Evolutionary conservation across 2,888 invertebrate species (phyloP).

Genomic region (Cosmia trapezina): DNA sequence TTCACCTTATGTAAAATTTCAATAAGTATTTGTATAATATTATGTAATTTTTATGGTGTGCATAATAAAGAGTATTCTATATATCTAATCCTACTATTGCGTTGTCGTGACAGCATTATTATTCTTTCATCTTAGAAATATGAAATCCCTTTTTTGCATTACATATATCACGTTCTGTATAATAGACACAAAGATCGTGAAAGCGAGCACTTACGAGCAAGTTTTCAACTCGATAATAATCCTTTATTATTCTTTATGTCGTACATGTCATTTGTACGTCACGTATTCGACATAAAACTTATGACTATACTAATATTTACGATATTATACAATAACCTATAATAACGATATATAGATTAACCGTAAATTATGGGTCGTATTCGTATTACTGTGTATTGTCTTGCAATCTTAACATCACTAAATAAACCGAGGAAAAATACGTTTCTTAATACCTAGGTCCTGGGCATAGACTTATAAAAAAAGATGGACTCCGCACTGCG

Average conservation of each 20-base stretch:
- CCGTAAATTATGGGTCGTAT: constrained; percentile 24
- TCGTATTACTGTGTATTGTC: constrained; percentile 29
- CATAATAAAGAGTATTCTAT: no score
- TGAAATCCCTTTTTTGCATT: constrained; percentile 37
- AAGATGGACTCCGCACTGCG: no score
- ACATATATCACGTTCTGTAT: constrained; percentile 31
- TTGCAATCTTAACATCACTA: constrained; percentile 24
- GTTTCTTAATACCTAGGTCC: constrained; percentile 2
- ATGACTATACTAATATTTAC: constrained; percentile 51
- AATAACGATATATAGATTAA: no score
- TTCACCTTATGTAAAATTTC: no score
- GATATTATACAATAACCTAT: constrained; percentile 20
- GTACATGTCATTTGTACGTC: constrained; percentile 67
- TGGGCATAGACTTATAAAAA: no score
- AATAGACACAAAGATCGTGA: constrained; percentile 50
- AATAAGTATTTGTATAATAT: no score
- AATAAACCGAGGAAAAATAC: constrained; percentile 23
- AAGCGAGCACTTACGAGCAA: constrained; percentile 55
- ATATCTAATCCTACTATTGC: not conserved
- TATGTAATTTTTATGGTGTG: no score
- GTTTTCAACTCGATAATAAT: constrained; percentile 61
- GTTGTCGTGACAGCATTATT: constrained; percentile 1
- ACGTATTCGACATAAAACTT: constrained; percentile 76
- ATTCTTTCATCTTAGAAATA: constrained; percentile 21
- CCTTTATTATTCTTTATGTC: constrained; percentile 70